A percentile compares a stretch with the other conserved stretches of the same genome.
Conservation (phyloP, 2,797 vertebrate species). For the Coccyzus lansbergi region DNA sequence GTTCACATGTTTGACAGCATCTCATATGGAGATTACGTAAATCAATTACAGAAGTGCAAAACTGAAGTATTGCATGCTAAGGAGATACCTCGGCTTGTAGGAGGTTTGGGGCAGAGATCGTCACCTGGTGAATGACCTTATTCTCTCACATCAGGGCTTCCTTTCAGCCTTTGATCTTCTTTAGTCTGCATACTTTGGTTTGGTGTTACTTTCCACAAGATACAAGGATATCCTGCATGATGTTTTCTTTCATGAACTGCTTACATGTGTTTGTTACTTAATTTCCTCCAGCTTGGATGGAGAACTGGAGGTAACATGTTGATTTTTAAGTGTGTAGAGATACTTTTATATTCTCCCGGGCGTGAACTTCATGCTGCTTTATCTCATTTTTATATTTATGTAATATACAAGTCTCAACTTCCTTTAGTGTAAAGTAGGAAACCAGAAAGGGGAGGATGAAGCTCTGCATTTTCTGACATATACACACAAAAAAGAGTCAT, state of each 20-base stretch:
- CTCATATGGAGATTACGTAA: neutral
- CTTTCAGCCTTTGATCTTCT: neutral
- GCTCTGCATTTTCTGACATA: conserved; percentile 8
- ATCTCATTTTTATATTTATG: conserved; percentile 27
- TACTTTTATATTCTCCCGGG: conserved; percentile 14
- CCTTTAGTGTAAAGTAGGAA: conserved; percentile 57
- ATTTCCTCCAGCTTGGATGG: neutral
- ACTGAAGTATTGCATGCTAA: neutral
- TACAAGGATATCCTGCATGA: neutral
- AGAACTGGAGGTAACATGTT: neutral
- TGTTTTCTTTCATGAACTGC: neutral
- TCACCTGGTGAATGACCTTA: neutral
- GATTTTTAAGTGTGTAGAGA: conserved; percentile 44
- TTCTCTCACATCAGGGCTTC: neutral
- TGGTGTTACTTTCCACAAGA: neutral
- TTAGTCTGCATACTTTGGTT: fast-evolving
- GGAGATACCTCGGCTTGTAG: neutral
- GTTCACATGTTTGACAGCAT: neutral
- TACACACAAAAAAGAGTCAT: neutral
- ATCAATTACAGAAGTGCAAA: neutral
- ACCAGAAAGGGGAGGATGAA: neutral
- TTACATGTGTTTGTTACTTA: neutral
- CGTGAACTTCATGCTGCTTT: neutral
- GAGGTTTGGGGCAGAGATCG: neutral
- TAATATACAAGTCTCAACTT: conserved; percentile 45